A percentile compares a stretch with the other conserved stretches of the same genome.
These are phyloP conservation scores for Pheosia tremula DNA, from an alignment of 2,888 invertebrate genomes.

Conservation along the genomic window DNA sequence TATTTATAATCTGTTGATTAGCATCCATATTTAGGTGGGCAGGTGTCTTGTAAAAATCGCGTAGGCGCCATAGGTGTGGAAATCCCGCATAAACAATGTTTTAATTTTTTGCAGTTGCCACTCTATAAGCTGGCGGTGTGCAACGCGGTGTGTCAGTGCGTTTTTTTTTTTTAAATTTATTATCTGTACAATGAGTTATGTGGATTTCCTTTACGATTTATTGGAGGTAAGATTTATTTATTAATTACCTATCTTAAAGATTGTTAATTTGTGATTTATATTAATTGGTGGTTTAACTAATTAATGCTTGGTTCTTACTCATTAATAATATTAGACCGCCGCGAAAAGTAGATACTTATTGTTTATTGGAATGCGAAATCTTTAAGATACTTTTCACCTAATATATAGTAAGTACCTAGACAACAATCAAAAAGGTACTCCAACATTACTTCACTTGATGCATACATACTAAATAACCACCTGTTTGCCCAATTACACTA, in stretches of 20 bases:
- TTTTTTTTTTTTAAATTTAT: constrained; percentile 35
- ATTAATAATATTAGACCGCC: too few species aligned
- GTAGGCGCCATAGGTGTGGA: constrained; percentile 74
- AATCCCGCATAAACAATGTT: constrained; percentile 57
- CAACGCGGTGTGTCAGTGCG: constrained; percentile 45
- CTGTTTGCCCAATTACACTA: constrained; percentile 23
- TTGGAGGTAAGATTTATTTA: constrained; percentile 60
- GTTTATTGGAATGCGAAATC: too few species aligned
- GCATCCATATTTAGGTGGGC: constrained; percentile 62
- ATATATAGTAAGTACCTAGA: too few species aligned
- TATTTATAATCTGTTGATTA: constrained; percentile 57
- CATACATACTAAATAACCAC: neutral
- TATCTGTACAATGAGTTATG: constrained; percentile 63
- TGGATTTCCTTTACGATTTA: constrained; percentile 72
- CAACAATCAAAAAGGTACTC: neutral
- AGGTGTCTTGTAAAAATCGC: constrained; percentile 51
- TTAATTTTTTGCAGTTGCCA: constrained; percentile 61
- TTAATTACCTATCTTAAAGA: neutral
- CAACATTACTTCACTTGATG: neutral
- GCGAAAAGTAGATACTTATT: too few species aligned
- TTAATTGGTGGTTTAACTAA: neutral
- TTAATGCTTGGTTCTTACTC: too few species aligned
- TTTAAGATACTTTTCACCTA: too few species aligned
- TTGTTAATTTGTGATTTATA: neutral
- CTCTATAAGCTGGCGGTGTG: constrained; percentile 54